Evolutionary conservation across 2,888 invertebrate species (phyloP).

Genomic region (Zygaena filipendulae): DNA sequence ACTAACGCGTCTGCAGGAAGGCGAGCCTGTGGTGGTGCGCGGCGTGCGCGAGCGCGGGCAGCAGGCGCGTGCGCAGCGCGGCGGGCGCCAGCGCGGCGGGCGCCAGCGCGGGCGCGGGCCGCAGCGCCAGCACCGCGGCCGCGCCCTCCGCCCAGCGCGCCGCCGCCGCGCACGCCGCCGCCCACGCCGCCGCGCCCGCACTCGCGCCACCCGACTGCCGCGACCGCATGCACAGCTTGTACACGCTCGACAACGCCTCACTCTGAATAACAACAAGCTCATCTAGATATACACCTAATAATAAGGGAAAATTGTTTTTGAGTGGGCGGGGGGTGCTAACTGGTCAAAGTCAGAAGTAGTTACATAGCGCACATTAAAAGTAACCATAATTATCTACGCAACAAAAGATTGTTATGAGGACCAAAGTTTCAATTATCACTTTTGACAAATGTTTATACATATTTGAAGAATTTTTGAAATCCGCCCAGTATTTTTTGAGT

Average conservation of each 20-base stretch:
- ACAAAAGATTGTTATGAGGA: too few species aligned
- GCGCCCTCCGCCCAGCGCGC: slow-evolving; percentile 27
- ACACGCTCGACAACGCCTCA: slow-evolving; percentile 28
- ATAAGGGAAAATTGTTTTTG: too few species aligned
- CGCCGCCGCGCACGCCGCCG: slow-evolving; percentile 22
- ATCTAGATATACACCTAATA: too few species aligned
- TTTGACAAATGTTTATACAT: too few species aligned
- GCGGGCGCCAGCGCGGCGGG: slow-evolving; percentile 21
- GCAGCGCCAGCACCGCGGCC: slow-evolving; percentile 25
- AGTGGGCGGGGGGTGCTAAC: too few species aligned
- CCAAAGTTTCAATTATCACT: too few species aligned
- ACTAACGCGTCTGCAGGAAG: slow-evolving; percentile 41
- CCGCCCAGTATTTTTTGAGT: too few species aligned
- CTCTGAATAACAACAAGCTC: slow-evolving; percentile 25
- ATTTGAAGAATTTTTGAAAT: too few species aligned
- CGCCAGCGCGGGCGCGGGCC: slow-evolving; percentile 22
- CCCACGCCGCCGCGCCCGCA: slow-evolving; percentile 21
- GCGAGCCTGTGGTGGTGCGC: slow-evolving; percentile 36
- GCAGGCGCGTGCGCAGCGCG: slow-evolving; percentile 24
- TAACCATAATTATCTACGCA: too few species aligned
- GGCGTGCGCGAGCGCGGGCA: slow-evolving; percentile 48
- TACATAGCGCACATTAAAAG: too few species aligned
- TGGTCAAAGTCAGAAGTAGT: too few species aligned
- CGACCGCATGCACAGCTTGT: slow-evolving; percentile 27
- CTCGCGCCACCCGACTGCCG: slow-evolving; percentile 16